Evolutionary conservation across 2,888 invertebrate species (phyloP).

Genomic region (Acleris cristana): DNA sequence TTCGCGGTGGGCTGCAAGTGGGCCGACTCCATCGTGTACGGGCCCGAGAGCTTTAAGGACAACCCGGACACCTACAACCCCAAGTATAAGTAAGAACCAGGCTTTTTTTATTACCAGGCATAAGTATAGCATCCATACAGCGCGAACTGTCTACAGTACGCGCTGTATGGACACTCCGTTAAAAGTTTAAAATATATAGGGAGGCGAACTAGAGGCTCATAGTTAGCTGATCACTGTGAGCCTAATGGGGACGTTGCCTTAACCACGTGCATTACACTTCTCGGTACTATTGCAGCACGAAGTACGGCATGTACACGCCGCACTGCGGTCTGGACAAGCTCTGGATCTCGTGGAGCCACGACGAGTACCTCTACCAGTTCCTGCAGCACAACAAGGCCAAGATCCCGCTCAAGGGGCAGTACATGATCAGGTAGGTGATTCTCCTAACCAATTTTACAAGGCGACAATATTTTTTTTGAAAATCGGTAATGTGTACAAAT

Average conservation of each 20-base stretch:
- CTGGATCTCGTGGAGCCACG: constrained; percentile 98
- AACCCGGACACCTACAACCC: constrained; percentile 93
- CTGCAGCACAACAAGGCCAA: constrained; percentile 91
- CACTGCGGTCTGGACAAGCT: constrained; percentile 95
- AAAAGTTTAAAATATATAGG: no score
- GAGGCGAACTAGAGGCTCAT: no score
- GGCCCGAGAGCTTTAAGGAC: constrained; percentile 91
- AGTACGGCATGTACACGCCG: constrained; percentile 93
- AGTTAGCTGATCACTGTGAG: no score
- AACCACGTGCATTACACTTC: no score
- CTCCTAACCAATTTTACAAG: neutral
- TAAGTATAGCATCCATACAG: no score
- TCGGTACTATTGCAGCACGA: constrained; percentile 84
- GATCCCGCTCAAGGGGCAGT: constrained; percentile 92
- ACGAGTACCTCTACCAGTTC: constrained; percentile 95
- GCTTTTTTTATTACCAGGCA: no score
- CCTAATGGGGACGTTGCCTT: no score
- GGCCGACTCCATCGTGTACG: constrained; percentile 89
- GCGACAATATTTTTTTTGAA: no score
- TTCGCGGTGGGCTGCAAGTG: constrained; percentile 96
- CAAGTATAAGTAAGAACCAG: constrained; percentile 87
- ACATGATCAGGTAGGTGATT: constrained; percentile 88
- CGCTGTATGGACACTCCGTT: no score
- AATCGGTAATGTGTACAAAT: no score
- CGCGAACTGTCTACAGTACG: no score